Percentiles rank a stretch among this genome's conserved stretches.
These are phyloP conservation scores for Orbicella faveolata DNA, from an alignment of 64 coral and sea anemone genomes.

Conservation along the genomic window DNA sequence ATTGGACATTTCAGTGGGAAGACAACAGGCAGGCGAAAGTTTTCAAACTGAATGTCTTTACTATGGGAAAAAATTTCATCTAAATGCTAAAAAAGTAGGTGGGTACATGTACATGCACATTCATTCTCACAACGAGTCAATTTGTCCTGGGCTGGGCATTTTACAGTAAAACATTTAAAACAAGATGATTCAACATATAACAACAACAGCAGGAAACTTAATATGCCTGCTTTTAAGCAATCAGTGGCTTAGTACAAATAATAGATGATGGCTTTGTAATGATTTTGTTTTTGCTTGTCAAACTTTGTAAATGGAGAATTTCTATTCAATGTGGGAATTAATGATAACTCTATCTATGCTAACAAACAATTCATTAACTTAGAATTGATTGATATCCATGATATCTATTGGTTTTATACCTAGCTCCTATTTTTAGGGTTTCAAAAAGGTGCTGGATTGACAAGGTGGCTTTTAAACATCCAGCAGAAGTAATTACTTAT, in stretches of 20 bases:
- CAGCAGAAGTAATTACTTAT: constrained; percentile 17
- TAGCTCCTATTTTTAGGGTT: not conserved
- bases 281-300: not conserved
- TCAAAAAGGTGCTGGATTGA: not conserved
- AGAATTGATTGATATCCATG: not conserved
- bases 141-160: too few relatives aligned
- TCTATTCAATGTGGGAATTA: not conserved
- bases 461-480: not conserved
- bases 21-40: too few relatives aligned
- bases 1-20: too few relatives aligned
- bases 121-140: too few relatives aligned
- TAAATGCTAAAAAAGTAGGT: too few relatives aligned
- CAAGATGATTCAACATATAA: too few relatives aligned
- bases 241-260: not conserved
- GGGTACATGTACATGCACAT: too few relatives aligned
- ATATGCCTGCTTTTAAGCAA: too few relatives aligned
- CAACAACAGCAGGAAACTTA: too few relatives aligned
- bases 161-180: too few relatives aligned
- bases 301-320: not conserved
- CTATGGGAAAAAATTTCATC: too few relatives aligned
- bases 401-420: not conserved
- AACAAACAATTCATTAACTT: constrained; percentile 3
- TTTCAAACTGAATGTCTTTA: too few relatives aligned
- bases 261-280: not conserved
- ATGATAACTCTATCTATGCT: constrained; percentile 22